Base-by-base conservation (phyloP, 2,113 vertebrate genomes). In the Odontophorus gujanensis region DNA sequence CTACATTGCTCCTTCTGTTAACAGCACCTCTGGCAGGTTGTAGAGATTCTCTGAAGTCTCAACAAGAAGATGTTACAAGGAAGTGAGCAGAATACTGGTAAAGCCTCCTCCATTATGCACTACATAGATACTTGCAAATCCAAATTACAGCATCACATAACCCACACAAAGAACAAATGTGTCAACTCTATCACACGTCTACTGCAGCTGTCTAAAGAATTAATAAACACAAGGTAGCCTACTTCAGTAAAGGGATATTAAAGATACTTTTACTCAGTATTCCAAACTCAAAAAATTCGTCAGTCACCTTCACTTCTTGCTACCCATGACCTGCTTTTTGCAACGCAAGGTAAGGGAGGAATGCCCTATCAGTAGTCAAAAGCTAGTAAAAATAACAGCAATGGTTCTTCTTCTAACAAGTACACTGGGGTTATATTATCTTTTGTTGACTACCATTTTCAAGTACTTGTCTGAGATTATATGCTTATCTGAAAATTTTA, bases 81-180 rank as follows among this genome's bases (percentile, higher is more conserved):
- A 40, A 34, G 26, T 8, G 16, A 7, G 9, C 17, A 47, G 58
- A 85, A 14, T 42, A 58, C 63, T 84, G 88, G 81, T 73, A 74
- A 90, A 84, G 77, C n/a, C 87, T 74, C 82, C 87, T 76, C 25
- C 71, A 74, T 73, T 94, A 68, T 79, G 78, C 81, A 90, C 87
- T 19, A 34, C 42, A 80, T 80, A 50, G 86, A 53, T 61, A 38
- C 58, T n/a, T 36, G 34, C 34, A 51, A 34, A 30, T 42, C 48
- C 32, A 32, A 55, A 40, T 62, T 66, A 25, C 42, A 74, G n/a
- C 42, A 32, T 63, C 67, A 51, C 14, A 45, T 69, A 45, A 62
- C 51, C 25, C 22, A 24, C 25, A 15, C 5, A 9, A 15, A 36
- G 22, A 79, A 67, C 55, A 24, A 61, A 24, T 21, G 68, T 36